Conservation (phyloP, 2,113 vertebrate genomes). For the Nothobranchius furzeri region DNA sequence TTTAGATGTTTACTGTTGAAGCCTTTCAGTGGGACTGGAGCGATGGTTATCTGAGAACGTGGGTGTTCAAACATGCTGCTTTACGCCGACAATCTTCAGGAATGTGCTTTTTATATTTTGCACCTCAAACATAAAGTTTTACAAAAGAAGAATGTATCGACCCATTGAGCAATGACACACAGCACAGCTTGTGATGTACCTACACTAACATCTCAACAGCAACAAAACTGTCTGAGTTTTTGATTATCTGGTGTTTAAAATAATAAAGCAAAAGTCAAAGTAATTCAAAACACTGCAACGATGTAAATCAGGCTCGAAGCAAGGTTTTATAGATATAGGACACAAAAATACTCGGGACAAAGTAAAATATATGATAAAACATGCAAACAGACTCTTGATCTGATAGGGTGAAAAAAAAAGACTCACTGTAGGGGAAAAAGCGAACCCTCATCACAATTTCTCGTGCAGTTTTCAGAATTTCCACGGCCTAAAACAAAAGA, state of each 20-base stretch:
- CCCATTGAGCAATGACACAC: background rate
- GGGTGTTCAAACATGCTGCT: background rate
- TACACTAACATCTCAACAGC: background rate
- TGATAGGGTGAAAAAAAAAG: background rate
- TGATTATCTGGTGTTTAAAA: no score
- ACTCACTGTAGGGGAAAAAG: constrained; percentile 99
- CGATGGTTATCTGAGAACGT: background rate
- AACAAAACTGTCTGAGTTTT: no score
- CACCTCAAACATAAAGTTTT: background rate
- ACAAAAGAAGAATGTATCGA: background rate
- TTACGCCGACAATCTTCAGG: background rate
- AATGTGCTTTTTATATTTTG: background rate
- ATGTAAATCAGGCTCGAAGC: background rate
- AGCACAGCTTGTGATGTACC: background rate
- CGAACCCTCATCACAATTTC: constrained; percentile 97
- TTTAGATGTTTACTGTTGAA: background rate
- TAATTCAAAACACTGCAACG: no score
- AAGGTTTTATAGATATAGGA: no score
- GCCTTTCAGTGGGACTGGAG: background rate
- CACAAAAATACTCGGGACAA: no score
- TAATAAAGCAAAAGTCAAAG: no score
- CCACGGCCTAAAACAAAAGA: constrained; percentile 85
- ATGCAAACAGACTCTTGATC: background rate
- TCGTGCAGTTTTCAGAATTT: constrained; percentile 94
- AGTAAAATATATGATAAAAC: background rate